phyloP scores from a whole-genome alignment of 2,888 invertebrate species.

The Penaeus monodon region DNA sequence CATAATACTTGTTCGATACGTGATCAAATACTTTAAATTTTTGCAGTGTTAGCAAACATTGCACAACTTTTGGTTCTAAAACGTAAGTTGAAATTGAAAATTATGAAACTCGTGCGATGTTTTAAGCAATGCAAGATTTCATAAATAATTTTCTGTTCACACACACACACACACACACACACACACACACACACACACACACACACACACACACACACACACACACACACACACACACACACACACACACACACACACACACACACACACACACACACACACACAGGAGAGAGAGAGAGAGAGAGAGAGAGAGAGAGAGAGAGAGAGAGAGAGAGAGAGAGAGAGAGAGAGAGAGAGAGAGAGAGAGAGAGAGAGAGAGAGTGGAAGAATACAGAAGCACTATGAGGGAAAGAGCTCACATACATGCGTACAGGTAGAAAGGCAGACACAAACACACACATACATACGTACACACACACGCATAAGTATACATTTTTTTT shows the following conservation, averaged over 20 bases:
- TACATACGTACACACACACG: neutral
- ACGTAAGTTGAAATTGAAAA: too few relatives aligned
- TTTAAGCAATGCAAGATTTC: too few relatives aligned
- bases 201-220: constrained; percentile 11
- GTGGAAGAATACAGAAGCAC: neutral
- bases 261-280: constrained; percentile 5
- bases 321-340: constrained; percentile 7
- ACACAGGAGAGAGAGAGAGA: neutral
- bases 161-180: neutral
- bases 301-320: neutral
- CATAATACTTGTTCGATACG: too few relatives aligned
- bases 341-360: neutral
- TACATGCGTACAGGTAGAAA: neutral
- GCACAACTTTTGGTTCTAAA: too few relatives aligned
- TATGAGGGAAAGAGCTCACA: too few relatives aligned
- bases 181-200: constrained; percentile 11
- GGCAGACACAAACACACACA: neutral
- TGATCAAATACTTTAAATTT: too few relatives aligned
- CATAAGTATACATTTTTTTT: neutral
- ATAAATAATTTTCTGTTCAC: neutral
- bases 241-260: neutral
- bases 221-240: constrained; percentile 11
- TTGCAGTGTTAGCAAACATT: too few relatives aligned
- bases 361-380: neutral
- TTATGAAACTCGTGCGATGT: too few relatives aligned